Evolutionary conservation across 2,797 vertebrate species (phyloP), one percentile per base, ranked within the genome.

Genomic region (Sebastolobus alascanus): DNA sequence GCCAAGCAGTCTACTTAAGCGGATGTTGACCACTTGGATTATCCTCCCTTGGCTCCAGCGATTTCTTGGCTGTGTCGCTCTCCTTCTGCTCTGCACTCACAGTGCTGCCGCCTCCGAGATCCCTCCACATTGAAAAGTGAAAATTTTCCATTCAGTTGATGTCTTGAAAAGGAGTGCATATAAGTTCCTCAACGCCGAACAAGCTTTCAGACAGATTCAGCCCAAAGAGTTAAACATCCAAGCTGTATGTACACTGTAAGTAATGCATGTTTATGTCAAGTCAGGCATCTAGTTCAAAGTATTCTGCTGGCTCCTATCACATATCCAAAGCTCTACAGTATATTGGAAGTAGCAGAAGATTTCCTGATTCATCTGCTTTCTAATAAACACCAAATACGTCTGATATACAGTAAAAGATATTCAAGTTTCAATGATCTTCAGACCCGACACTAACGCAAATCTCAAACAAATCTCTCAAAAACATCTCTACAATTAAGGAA

Each of bases 11-110:
- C 68, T 76, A 71, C 67, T 81, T 79, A 85, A 88, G 79, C 35
- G 22, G 83, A 78, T 87, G 73, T 80, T 73, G 82, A 89, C 88
- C 79, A 85, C 76, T 84, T 84, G 69, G 73, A 82, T 85, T 77
- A 77, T 83, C 71, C 72, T 80, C 43, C 65, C 86, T 77, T 90
- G 84, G 84, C 68, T 84, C 20, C 33, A 65, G 35, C 25, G 8
- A 52, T 35, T 22, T 73, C 79, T 88, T 88, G 82, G 75, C 83
- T 70, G 20, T 31, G 37, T 64, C 77, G 16, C 71, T 75, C 43
- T 81, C 50, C 79, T 77, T 84, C 83, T 82, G 85, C 75, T 87
- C 73, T 35, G 43, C 74, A 52, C 69, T 84, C 22, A 8, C 52
- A 54, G 20, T 35, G 54, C 61, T 65, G 31, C 63, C 4, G 2